These are phyloP conservation scores for Bubo bubo DNA, from an alignment of 2,113 vertebrate species.

Conservation along the genomic window DNA sequence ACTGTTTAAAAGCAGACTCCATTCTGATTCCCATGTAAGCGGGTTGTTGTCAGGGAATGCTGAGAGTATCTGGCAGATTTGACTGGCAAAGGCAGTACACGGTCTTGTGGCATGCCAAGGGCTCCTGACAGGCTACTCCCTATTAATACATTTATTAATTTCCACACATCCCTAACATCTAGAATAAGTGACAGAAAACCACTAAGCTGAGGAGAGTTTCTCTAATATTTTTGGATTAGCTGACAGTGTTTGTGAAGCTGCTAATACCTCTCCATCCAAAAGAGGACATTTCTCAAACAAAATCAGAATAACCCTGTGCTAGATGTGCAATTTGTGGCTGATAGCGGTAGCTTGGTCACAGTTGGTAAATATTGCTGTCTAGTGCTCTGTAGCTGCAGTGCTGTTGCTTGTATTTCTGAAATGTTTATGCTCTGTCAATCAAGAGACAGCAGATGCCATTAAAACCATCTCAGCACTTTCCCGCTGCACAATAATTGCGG, in stretches of 20 bases:
- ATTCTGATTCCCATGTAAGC: neutral
- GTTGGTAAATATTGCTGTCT: neutral
- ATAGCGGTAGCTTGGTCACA: neutral
- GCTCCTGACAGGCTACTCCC: neutral
- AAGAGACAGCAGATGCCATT: neutral
- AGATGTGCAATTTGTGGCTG: neutral
- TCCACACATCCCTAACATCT: neutral
- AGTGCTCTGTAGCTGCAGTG: neutral
- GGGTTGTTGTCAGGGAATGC: neutral
- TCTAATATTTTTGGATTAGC: slow-evolving; percentile 13
- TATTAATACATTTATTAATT: slow-evolving; percentile 18
- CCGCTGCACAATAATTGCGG: neutral
- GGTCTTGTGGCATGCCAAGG: neutral
- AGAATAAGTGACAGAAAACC: neutral
- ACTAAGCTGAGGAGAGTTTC: neutral
- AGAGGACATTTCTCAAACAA: neutral
- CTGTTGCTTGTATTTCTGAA: neutral
- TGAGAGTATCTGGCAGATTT: neutral
- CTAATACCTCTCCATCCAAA: slow-evolving; percentile 24
- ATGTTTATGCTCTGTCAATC: slow-evolving; percentile 15
- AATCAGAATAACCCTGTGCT: neutral
- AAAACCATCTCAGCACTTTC: slow-evolving; percentile 2
- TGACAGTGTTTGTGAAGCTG: slow-evolving; percentile 48
- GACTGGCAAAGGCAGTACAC: neutral
- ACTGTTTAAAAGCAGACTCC: neutral